Conservation (phyloP, 2,888 invertebrate genomes). For the Ptilodon capucinus region DNA sequence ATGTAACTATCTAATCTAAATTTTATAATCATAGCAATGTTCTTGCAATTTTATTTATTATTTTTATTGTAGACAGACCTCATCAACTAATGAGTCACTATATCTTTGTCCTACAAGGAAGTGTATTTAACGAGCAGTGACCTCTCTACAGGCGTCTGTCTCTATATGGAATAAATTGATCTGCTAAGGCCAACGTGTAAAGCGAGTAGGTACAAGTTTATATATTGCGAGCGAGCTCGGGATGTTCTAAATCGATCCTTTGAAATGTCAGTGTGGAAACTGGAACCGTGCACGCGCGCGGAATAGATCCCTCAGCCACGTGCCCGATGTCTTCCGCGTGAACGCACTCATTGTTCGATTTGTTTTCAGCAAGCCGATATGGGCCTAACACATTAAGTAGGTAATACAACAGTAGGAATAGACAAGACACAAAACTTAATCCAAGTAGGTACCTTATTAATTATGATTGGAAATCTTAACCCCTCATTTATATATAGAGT, state of each 20-base stretch:
- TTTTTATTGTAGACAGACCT: not conserved
- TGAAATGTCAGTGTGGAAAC: slow-evolving; percentile 19
- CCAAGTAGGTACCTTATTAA: too few species aligned
- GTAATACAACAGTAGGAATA: too few species aligned
- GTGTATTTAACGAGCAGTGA: slow-evolving; percentile 42
- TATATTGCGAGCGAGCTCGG: slow-evolving; percentile 21
- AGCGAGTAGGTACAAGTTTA: too few species aligned
- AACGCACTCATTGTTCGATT: slow-evolving; percentile 40
- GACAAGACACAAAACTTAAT: too few species aligned
- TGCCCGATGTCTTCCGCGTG: slow-evolving; percentile 59
- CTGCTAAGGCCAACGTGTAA: slow-evolving; percentile 56
- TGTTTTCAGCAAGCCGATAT: slow-evolving; percentile 49
- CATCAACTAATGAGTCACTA: slow-evolving; percentile 27
- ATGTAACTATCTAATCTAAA: too few species aligned
- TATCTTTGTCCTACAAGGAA: slow-evolving; percentile 42
- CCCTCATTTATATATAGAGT: too few species aligned
- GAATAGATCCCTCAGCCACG: slow-evolving; percentile 39
- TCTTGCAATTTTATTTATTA: too few species aligned
- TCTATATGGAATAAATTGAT: slow-evolving; percentile 59
- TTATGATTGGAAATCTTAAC: too few species aligned
- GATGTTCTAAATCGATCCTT: slow-evolving; percentile 51
- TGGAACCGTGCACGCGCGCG: slow-evolving; percentile 16
- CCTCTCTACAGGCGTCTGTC: slow-evolving; percentile 44
- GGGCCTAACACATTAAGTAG: slow-evolving; percentile 10
- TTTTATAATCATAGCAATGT: too few species aligned